Base-by-base conservation (phyloP, 2,888 invertebrate species). In the Pammene aurita region DNA sequence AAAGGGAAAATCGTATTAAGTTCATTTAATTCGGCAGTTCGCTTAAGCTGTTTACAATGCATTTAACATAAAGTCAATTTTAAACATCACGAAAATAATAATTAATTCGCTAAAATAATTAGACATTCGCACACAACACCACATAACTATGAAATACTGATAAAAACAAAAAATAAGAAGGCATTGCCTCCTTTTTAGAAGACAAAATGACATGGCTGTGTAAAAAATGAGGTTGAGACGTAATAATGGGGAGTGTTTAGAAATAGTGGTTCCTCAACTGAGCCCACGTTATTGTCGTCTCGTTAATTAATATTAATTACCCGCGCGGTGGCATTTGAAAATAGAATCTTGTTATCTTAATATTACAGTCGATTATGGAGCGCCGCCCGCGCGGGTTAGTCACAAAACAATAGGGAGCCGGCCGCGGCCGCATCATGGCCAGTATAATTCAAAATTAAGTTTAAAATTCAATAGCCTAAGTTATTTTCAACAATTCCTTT, bases 321-420 rank as follows among this genome's bases (percentile, higher is more conserved):
- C 63, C 63, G 54, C 63, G 54, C 63, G 63, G 14, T n/a, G 54
- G 41, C 52, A 14, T 7, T 44, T 55, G 34, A 63, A 38, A 54
- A 63, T 44, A 54, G 63, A 63, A 63, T 63, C 54, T 63, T 63
- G 54, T 63, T 63, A 54, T 54, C 52, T 63, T 62, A 54, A 63
- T 52, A 63, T 63, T 63, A 63, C 63, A 63, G 63, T 44, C 63
- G 54, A 42, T 54, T 58, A 52, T 60, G 38, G 42, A 46, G 26
- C 7, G 7, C 38, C 56, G 10, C 41, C 48, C 58, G 58, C 66
- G 58, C 66, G 57, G 57, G 16, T 13, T 55, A 54, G 41, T 54
- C 63, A 63, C 63, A 63, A 66, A 41, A 66, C 41, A 58, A 42
- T 52, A 42, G 9, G 57, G 42, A 66, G 42, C 58, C 41, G 7